Conservation (phyloP, 2,113 vertebrate species). For the Psilopogon haemacephalus region DNA sequence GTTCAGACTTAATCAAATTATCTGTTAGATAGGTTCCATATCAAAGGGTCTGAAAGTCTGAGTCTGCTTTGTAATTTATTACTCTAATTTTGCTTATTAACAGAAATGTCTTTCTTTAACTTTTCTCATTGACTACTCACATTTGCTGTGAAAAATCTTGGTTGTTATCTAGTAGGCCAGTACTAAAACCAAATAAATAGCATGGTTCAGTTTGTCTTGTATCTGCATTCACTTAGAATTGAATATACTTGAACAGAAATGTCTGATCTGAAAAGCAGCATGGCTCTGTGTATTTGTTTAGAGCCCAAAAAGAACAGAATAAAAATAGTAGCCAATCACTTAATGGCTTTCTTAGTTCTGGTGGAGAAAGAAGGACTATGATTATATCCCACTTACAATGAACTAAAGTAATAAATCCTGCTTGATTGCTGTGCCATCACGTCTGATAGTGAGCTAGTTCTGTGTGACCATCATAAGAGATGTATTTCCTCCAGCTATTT, state of each 20-base stretch:
- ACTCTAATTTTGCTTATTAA: slow-evolving; percentile 39
- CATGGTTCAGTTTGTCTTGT: background rate
- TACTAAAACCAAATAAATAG: slow-evolving; percentile 21
- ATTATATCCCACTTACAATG: slow-evolving; percentile 7
- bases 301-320: background rate
- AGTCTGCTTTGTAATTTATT: slow-evolving; percentile 14
- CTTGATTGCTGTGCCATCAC: background rate
- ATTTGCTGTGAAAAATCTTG: slow-evolving; percentile 24
- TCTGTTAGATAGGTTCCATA: background rate
- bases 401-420: slow-evolving; percentile 33
- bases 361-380: background rate
- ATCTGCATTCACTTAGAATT: background rate
- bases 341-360: slow-evolving; percentile 16
- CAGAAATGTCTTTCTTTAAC: slow-evolving; percentile 34
- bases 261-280: background rate
- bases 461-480: background rate
- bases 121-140: slow-evolving; percentile 20
- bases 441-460: background rate
- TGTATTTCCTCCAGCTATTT: background rate
- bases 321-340: background rate
- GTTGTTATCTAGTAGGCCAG: background rate
- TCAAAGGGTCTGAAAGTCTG: background rate
- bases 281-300: background rate
- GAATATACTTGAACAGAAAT: background rate
- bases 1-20: background rate